Conservation (phyloP, 2,797 vertebrate genomes). For the Myotis pilosus region DNA sequence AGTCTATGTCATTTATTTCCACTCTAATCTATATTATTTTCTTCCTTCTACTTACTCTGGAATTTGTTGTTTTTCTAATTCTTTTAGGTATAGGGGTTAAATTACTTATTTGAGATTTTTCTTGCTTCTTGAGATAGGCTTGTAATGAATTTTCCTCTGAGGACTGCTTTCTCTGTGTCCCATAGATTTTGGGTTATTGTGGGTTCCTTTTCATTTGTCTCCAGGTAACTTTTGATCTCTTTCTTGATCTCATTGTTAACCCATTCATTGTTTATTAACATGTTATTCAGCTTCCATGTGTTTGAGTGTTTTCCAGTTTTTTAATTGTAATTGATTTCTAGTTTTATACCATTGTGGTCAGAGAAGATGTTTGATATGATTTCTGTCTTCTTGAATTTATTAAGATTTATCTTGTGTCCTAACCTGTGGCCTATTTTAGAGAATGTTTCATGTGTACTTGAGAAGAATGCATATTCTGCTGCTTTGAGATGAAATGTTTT, state of each 20-base stretch:
- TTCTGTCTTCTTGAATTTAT: not conserved
- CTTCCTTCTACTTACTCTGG: not conserved
- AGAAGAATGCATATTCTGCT: not conserved
- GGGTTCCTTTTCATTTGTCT: not conserved
- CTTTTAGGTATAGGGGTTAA: not conserved
- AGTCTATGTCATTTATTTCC: not conserved
- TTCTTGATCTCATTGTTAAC: not conserved
- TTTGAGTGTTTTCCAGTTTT: not conserved
- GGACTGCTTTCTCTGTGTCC: not conserved
- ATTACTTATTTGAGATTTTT: not conserved
- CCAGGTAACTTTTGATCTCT: not conserved
- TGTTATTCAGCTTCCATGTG: not conserved
- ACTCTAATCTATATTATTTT: not conserved
- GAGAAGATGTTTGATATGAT: not conserved
- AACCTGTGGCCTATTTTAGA: not conserved
- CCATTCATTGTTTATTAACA: not conserved
- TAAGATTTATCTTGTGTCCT: not conserved
- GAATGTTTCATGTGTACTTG: not conserved
- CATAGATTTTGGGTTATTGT: not conserved
- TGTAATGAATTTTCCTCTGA: not conserved
- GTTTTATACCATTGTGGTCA: not conserved
- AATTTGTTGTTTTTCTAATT: not conserved
- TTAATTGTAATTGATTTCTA: not conserved
- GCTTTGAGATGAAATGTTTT: not conserved
- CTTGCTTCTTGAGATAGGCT: not conserved